These are phyloP conservation scores for Temnothorax longispinosus DNA, from an alignment of 1,140 invertebrate genomes.

Conservation along the genomic window DNA sequence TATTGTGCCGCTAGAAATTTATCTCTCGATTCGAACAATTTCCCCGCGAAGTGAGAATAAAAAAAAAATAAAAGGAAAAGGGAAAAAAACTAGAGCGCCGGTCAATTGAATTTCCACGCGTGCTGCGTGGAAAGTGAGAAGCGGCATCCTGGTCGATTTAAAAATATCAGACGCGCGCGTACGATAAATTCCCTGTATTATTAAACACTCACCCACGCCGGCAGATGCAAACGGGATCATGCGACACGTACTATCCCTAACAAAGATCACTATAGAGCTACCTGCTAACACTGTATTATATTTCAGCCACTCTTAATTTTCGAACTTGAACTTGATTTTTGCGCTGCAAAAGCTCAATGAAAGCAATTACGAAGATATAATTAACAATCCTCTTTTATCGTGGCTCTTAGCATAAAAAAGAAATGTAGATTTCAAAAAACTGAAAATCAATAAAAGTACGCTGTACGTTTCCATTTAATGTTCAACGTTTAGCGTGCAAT, in stretches of 20 bases:
- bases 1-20: constrained; percentile 64
- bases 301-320: constrained; percentile 9
- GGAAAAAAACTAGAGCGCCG: constrained; percentile 44
- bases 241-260: constrained; percentile 28
- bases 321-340: constrained; percentile 27
- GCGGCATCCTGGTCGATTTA: constrained; percentile 47
- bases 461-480: neutral
- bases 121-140: constrained; percentile 57
- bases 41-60: constrained; percentile 42
- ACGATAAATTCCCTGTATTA: constrained; percentile 53
- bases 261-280: constrained; percentile 13
- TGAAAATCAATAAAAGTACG: neutral
- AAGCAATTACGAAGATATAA: neutral
- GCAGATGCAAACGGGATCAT: constrained; percentile 40
- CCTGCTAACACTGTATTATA: neutral
- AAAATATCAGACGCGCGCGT: constrained; percentile 40
- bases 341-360: neutral
- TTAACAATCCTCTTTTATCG: neutral
- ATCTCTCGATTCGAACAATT: constrained; percentile 62
- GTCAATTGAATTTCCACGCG: constrained; percentile 60
- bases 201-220: constrained; percentile 56
- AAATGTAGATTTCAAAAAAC: neutral
- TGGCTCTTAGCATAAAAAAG: neutral
- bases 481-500: neutral
- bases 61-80: constrained; percentile 40